These are phyloP conservation scores for Nematolebias whitei DNA, from an alignment of 2,113 vertebrate species.

Conservation along the genomic window DNA sequence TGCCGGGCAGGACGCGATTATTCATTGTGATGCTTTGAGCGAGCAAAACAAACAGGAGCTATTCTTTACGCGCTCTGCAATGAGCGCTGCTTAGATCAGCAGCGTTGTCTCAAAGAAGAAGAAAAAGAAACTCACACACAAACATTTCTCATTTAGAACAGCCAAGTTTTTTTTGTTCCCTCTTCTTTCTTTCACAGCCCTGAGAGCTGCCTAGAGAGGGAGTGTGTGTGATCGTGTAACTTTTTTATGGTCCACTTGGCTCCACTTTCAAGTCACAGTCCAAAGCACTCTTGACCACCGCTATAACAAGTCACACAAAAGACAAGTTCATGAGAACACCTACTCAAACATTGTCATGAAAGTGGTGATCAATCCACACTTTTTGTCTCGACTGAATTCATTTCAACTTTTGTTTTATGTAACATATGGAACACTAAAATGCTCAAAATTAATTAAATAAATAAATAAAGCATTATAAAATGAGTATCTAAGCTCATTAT, in stretches of 20 bases:
- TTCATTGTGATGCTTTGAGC: conserved; percentile 53
- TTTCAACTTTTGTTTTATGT: too few relatives aligned
- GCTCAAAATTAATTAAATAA: too few relatives aligned
- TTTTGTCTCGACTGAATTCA: too few relatives aligned
- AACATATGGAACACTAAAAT: too few relatives aligned
- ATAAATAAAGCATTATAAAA: too few relatives aligned
- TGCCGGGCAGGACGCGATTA: conserved; percentile 46
- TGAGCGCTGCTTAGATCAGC: conserved; percentile 67
- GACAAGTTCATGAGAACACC: background rate
- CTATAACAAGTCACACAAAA: conserved; percentile 18
- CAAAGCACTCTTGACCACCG: conserved; percentile 45
- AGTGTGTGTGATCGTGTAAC: conserved; percentile 47
- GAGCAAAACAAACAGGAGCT: conserved; percentile 57
- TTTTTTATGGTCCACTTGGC: conserved; percentile 70
- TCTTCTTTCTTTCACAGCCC: conserved; percentile 66
- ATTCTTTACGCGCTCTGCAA: conserved; percentile 59
- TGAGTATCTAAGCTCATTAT: too few relatives aligned
- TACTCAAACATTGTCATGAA: background rate
- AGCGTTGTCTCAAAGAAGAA: conserved; percentile 28
- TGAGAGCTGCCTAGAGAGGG: conserved; percentile 59
- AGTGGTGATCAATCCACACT: too few relatives aligned
- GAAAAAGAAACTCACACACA: conserved; percentile 25
- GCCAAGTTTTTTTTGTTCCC: conserved; percentile 34
- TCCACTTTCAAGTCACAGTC: conserved; percentile 59
- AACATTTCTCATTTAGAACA: conserved; percentile 68